A percentile compares a stretch with the other conserved stretches of the same genome.
Evolutionary conservation across 2,888 invertebrate species (phyloP).

Genomic region (Drosophila prostipennis): DNA sequence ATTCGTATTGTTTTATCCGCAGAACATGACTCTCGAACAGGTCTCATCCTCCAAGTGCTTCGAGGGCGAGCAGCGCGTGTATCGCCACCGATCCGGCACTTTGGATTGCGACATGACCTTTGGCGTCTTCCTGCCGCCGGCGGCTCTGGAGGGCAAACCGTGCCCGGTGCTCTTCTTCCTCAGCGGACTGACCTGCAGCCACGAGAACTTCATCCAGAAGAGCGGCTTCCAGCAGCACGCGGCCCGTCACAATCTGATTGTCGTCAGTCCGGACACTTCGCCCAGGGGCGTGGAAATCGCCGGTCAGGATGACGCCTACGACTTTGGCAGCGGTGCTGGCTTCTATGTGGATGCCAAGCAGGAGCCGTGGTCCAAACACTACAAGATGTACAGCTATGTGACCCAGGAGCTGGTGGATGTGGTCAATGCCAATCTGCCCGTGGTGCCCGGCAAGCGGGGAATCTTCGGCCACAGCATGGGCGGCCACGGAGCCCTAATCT

Average conservation of each 20-base stretch:
- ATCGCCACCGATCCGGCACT: conserved; percentile 84
- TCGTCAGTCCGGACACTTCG: conserved; percentile 98
- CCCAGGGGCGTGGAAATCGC: conserved; percentile 95
- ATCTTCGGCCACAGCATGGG: conserved; percentile 98
- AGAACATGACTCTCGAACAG: conserved; percentile 74
- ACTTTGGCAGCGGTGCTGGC: conserved; percentile 97
- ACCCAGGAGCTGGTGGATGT: conserved; percentile 92
- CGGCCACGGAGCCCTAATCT: conserved; percentile 97
- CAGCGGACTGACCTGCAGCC: conserved; percentile 96
- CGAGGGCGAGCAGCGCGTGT: conserved; percentile 81
- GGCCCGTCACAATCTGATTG: conserved; percentile 91
- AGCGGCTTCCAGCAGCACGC: conserved; percentile 97
- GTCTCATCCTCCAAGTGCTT: conserved; percentile 74
- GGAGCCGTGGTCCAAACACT: conserved; percentile 96
- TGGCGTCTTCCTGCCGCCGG: conserved; percentile 94
- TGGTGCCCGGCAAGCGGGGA: conserved; percentile 87
- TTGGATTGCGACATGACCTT: conserved; percentile 97
- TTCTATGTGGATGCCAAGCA: conserved; percentile 97
- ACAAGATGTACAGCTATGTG: conserved; percentile 98
- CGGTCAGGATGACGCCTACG: conserved; percentile 96
- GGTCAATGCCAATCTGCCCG: conserved; percentile 90
- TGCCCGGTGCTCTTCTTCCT: conserved; percentile 94
- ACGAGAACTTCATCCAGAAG: conserved; percentile 98
- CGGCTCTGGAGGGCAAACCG: conserved; percentile 84
- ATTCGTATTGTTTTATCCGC: too few relatives aligned